Conservation (phyloP, 2,888 invertebrate species). For the Hipparchia semele region DNA sequence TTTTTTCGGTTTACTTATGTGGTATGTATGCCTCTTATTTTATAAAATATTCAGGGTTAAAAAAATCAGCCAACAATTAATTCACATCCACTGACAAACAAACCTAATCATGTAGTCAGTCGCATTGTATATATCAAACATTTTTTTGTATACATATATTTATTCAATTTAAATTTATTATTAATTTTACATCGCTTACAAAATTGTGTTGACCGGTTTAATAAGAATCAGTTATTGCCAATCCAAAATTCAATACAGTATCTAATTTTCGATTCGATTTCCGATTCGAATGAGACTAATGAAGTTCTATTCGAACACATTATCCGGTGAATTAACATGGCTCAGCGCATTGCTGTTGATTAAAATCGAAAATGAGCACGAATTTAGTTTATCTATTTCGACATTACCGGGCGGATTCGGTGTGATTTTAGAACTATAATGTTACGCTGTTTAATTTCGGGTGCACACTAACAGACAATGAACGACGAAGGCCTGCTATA, state of each 20-base stretch:
- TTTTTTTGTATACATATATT: too few species aligned
- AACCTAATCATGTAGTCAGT: too few species aligned
- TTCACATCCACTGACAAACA: background rate
- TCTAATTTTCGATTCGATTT: constrained; percentile 55
- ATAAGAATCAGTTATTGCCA: constrained; percentile 35
- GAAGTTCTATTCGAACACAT: constrained; percentile 52
- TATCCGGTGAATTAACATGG: constrained; percentile 46
- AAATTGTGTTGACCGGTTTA: background rate
- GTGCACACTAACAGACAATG: background rate
- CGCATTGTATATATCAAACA: too few species aligned
- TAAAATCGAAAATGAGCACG: constrained; percentile 45
- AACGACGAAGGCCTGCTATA: background rate
- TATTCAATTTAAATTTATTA: background rate
- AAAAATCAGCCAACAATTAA: too few species aligned
- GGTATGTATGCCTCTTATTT: background rate
- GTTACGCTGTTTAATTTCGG: constrained; percentile 11
- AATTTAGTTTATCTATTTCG: constrained; percentile 37
- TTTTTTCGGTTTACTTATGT: constrained; percentile 24
- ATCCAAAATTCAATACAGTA: constrained; percentile 45
- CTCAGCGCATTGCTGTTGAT: constrained; percentile 42
- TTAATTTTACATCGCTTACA: background rate
- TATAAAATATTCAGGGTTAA: background rate
- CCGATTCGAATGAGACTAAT: constrained; percentile 49
- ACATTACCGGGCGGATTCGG: constrained; percentile 19
- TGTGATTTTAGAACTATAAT: constrained; percentile 23